These are phyloP conservation scores for Pristiophorus japonicus DNA, from an alignment of 2,113 vertebrate species.

Conservation along the genomic window DNA sequence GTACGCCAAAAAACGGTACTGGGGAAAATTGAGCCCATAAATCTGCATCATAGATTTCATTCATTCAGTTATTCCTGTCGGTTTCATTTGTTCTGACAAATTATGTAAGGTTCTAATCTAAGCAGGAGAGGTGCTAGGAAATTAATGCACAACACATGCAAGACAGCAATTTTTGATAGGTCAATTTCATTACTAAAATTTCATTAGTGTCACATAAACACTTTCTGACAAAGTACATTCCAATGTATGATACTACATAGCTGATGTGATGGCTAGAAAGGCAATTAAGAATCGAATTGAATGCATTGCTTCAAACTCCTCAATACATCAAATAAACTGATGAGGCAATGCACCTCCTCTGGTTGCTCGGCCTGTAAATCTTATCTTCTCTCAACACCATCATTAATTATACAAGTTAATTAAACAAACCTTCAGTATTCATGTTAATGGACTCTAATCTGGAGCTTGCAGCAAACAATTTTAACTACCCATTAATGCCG, in stretches of 20 bases:
- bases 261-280: neutral
- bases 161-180: neutral
- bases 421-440: neutral
- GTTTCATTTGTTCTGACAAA: neutral
- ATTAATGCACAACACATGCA: neutral
- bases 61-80: conserved; percentile 18
- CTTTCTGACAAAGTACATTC: neutral
- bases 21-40: too few species aligned
- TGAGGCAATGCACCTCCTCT: neutral
- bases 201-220: neutral
- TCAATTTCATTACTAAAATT: conserved; percentile 6
- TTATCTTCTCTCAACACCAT: neutral
- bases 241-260: neutral
- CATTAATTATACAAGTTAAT: neutral
- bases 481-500: neutral
- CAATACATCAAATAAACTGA: neutral
- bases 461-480: neutral
- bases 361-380: neutral
- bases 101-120: neutral
- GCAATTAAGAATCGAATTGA: neutral
- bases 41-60: neutral
- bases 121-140: neutral
- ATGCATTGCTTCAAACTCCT: neutral
- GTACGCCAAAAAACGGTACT: too few species aligned
- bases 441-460: neutral